Percentiles rank a stretch among this genome's conserved stretches.
Evolutionary conservation across 2,113 vertebrate genomes (phyloP).

Genomic region (Nibea coibor): DNA sequence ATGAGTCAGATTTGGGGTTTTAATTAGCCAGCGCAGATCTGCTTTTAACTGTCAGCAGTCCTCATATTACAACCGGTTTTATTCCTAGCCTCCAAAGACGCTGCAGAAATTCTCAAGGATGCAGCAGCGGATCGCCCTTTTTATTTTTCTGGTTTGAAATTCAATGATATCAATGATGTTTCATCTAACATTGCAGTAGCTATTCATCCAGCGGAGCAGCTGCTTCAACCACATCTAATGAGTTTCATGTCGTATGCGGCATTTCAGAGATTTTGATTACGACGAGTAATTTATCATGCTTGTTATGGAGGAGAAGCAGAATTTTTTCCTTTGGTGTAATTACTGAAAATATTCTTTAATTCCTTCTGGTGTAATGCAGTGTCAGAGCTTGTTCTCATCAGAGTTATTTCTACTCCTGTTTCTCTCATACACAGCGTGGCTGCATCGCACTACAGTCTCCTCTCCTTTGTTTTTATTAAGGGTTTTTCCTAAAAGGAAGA

Average conservation of each 20-base stretch:
- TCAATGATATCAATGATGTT: conserved; percentile 61
- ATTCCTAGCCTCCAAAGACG: conserved; percentile 31
- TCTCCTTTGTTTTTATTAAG: conserved; percentile 2
- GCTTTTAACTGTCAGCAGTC: conserved; percentile 61
- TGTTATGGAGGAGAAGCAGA: conserved; percentile 52
- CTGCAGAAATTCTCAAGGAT: conserved; percentile 44
- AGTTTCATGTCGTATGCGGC: conserved; percentile 61
- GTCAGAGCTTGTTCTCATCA: conserved; percentile 46
- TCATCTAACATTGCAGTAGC: conserved; percentile 57
- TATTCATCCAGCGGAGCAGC: conserved; percentile 64
- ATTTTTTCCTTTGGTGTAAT: conserved; percentile 55
- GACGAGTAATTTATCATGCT: conserved; percentile 62
- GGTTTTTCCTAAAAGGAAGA: conserved; percentile 22
- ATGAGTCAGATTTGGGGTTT: conserved; percentile 57
- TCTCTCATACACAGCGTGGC: conserved; percentile 23
- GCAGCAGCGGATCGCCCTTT: conserved; percentile 36
- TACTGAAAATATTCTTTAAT: conserved; percentile 46
- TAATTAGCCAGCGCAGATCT: conserved; percentile 53
- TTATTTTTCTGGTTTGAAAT: conserved; percentile 53
- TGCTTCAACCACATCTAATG: conserved; percentile 71
- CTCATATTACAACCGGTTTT: conserved; percentile 40
- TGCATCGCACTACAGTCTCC: not conserved
- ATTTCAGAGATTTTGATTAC: conserved; percentile 71
- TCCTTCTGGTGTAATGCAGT: conserved; percentile 27
- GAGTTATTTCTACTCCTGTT: conserved; percentile 19